Conservation (phyloP, 2,888 invertebrate species). For the Clanis bilineata region DNA sequence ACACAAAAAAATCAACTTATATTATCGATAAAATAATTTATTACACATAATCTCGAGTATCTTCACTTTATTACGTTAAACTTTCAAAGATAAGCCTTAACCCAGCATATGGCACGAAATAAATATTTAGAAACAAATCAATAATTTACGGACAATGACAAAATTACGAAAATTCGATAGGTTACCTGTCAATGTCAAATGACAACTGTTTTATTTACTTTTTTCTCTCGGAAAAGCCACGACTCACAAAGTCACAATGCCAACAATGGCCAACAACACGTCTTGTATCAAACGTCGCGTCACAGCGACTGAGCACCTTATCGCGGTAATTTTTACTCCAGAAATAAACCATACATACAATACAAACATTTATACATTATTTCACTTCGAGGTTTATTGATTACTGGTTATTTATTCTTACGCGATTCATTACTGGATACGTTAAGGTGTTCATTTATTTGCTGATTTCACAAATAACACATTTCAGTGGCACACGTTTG, state of each 20-base stretch:
- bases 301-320: slow-evolving; percentile 41
- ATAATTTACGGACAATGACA: slow-evolving; percentile 39
- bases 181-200: slow-evolving; percentile 69
- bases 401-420: slow-evolving; percentile 17
- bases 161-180: slow-evolving; percentile 25
- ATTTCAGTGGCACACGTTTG: slow-evolving; percentile 19
- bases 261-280: slow-evolving; percentile 40
- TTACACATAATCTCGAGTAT: slow-evolving; percentile 44
- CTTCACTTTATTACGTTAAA: slow-evolving; percentile 33
- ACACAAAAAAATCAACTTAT: slow-evolving; percentile 31
- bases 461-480: slow-evolving; percentile 5
- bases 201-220: slow-evolving; percentile 41
- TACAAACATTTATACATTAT: slow-evolving; percentile 37
- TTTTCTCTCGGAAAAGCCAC: slow-evolving; percentile 28
- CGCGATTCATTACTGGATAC: slow-evolving; percentile 15
- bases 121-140: slow-evolving; percentile 44
- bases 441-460: slow-evolving; percentile 9
- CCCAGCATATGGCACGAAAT: slow-evolving; percentile 19
- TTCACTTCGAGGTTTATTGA: slow-evolving; percentile 26
- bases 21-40: slow-evolving; percentile 35
- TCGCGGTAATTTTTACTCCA: slow-evolving; percentile 35
- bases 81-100: slow-evolving; percentile 23
- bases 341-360: slow-evolving; percentile 46
- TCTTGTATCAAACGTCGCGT: slow-evolving; percentile 45
- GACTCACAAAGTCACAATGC: slow-evolving; percentile 28